A percentile compares a stretch with the other conserved stretches of the same genome.
These are phyloP conservation scores for Chironomus striatipennis DNA, from an alignment of 1,140 invertebrate species.

Conservation along the genomic window DNA sequence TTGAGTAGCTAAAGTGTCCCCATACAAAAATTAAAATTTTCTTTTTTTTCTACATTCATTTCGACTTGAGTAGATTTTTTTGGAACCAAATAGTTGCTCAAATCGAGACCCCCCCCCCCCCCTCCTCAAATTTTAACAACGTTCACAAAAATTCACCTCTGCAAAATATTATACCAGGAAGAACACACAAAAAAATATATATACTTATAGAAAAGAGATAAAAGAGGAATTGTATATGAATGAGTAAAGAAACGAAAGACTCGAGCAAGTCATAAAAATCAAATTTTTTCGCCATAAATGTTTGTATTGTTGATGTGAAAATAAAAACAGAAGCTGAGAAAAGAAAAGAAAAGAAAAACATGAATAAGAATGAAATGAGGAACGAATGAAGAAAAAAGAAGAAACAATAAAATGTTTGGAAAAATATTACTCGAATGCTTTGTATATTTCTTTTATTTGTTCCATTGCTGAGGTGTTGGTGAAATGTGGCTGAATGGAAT, in stretches of 20 bases:
- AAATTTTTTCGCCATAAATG: conserved; percentile 24
- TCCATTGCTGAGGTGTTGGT: not conserved
- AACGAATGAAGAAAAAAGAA: not conserved
- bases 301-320: conserved; percentile 23
- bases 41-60: too few relatives aligned
- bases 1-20: too few relatives aligned
- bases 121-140: too few relatives aligned
- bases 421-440: too few relatives aligned
- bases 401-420: too few relatives aligned
- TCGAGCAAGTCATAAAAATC: conserved; percentile 8
- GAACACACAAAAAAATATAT: too few relatives aligned
- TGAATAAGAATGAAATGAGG: not conserved
- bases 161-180: too few relatives aligned
- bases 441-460: not conserved
- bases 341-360: not conserved
- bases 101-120: too few relatives aligned
- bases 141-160: too few relatives aligned
- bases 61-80: too few relatives aligned
- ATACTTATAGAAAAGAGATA: conserved; percentile 2
- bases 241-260: not conserved
- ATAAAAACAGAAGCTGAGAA: conserved; percentile 4
- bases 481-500: not conserved
- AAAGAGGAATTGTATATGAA: not conserved
- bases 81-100: too few relatives aligned
- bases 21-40: too few relatives aligned